Evolutionary conservation across 2,113 vertebrate species (phyloP), one percentile per base, ranked within the genome.

Genomic region (Circaetus cinerascens): DNA sequence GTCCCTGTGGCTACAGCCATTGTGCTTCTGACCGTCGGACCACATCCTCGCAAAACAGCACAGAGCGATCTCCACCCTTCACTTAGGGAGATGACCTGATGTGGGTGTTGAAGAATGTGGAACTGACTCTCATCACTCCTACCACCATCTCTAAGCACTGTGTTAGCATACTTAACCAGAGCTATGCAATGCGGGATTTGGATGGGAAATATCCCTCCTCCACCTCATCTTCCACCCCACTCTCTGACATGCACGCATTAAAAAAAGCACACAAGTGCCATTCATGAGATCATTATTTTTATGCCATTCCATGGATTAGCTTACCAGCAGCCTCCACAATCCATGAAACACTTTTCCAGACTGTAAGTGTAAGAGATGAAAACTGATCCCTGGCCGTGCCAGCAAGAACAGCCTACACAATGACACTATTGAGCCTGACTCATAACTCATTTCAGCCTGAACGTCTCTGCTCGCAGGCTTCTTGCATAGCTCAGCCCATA

Each of bases 91-190:
- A 46, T 1, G 4, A 76, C 81, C 74, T 46, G 32, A 27, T 73
- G 83, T 79, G 84, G 76, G 62, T 72, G 64, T 22, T 60, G 62
- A 85, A 79, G 87, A 95, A 94, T 50, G 87, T 91, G 87, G 77
- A 68, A 78, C 15, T 12, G 56, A 77, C 66, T 93, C 20, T 60
- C 40, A 29, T 60, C 46, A 68, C 50, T 86, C 66, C 69, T 64
- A 59, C 43, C 34, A 43, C 60, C 46, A 30, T 5, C 60, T 72
- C 80, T 32, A 60, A 78, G 68, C 40, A 29, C 40, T 56, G 3
- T 1, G 4, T 45, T 60, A 78, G 43, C 5, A 0, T 27, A 43
- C 46, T 62, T 71, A 86, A 78, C 30, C 72, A 80, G n/a, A 83
- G 19, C 59, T 71, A 57, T 4, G 17, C 36, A 36, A 27, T 6